Evolutionary conservation across 2,113 vertebrate species (phyloP), one percentile per base, ranked within the genome.

Genomic region (Notothenia coriiceps): DNA sequence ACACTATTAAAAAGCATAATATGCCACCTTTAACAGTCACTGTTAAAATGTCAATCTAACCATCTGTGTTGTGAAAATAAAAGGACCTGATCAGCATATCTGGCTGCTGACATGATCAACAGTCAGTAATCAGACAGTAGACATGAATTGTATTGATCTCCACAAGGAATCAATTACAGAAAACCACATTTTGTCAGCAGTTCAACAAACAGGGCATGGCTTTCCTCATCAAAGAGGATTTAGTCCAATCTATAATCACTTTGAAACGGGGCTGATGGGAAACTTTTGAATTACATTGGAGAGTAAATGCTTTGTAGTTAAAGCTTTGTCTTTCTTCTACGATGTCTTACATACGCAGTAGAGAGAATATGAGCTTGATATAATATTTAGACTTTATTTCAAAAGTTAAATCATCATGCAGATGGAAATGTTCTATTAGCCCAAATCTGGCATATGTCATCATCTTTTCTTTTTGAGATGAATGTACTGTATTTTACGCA

Each of bases 211-310:
- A 35, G 35, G 11, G n/a, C 12, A 35, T 60, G 13, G 40, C 6
- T 12, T 17, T 20, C 44, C 10, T 17, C 56, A 61, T 72, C 66
- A 55, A 51, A 49, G 66, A 64, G 25, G 50, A 63, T 33, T 43
- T 7, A 1, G 51, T 44, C 13, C 35, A 7, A 7, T 18, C 67
- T 11, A 17, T 22, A 43, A 55, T 43, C 66, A 46, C 47, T 20
- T 33, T 62, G 49, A 78, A 70, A 22, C 6, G 17, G 11, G 44
- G 35, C 46, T 29, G 35, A 62, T 46, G 54, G 52, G 11, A 60
- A 51, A 60, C 33, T 2, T 35, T n/a, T 51, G 10, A n/a, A 67
- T 6, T 35, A 12, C 22, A 14, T 22, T 43, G 14, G 17, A 18
- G 25, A 35, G 5, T 35, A 5, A 55, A 69, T n/a, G 33, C 60